Evolutionary conservation across 1,140 invertebrate species (phyloP), one percentile per base, ranked within the genome.

Genomic region (Hylyphantes graminicola): DNA sequence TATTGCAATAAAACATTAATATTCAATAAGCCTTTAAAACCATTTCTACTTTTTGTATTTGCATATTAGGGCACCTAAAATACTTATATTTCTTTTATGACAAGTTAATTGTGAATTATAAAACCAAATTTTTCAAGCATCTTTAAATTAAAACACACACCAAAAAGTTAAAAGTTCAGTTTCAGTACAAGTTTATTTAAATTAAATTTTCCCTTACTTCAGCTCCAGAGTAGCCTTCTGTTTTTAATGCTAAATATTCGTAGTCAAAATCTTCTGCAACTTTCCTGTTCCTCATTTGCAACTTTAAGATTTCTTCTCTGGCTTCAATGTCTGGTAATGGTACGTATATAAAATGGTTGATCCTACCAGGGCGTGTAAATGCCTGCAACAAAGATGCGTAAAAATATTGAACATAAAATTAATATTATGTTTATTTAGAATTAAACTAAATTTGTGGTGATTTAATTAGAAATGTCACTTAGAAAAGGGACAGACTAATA

Each of bases 311-410:
- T 87, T 95, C 93, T 80, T 86, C 85, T 85, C 95, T 90, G 0
- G 96, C 96, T 19, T 92, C 89, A 0, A 87, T 84, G 89, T 96
- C 93, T 0, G 97, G 97, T 78, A 98, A 89, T 8, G 95, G 93
- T 11, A 98, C 96, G 89, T 98, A 97, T 84, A 98, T 92, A 59
- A 96, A 93, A 80, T 94, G 90, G 90, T 97, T 96, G n/a, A 98
- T 91, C 87, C 97, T 91, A 13, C 96, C 96, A 12, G 96, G 96
- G 86, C 96, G 91, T 21, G 98, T 88, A 11, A 98, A 90, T 1
- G 96, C 97, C 92, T 94, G 86, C 17, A 89, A 88, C 85, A 86
- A 87, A 86, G 35, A n/a, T 51, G 15, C 19, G 10, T 17, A 65
- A 3, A 15, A 65, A n/a, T n/a, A 65, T n/a, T 11, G 3, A n/a